A percentile compares a stretch with the other conserved stretches of the same genome.
Evolutionary conservation across 2,797 vertebrate species (phyloP).

Genomic region (Acanthopagrus latus): DNA sequence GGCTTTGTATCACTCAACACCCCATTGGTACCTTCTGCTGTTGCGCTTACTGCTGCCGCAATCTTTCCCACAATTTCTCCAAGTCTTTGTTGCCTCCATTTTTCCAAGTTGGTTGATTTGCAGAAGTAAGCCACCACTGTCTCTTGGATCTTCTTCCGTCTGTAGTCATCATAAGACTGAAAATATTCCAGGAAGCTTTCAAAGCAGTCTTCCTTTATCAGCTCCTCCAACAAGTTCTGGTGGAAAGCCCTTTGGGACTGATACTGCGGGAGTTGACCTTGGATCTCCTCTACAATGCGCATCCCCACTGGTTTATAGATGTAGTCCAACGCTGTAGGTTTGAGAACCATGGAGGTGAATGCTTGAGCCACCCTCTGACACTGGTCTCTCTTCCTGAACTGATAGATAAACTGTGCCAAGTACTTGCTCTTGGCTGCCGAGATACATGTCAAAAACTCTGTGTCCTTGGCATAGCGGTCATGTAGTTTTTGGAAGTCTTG

Average conservation of each 20-base stretch:
- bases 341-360: conserved; percentile 77
- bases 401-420: conserved; percentile 75
- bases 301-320: conserved; percentile 73
- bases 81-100: conserved; percentile 72
- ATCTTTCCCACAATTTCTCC: conserved; percentile 78
- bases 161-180: conserved; percentile 69
- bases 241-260: conserved; percentile 72
- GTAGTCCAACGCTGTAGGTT: conserved; percentile 76
- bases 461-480: conserved; percentile 73
- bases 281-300: conserved; percentile 74
- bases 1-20: conserved; percentile 65
- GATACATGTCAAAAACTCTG: conserved; percentile 62
- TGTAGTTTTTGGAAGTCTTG: conserved; percentile 81
- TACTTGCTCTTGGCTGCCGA: conserved; percentile 66
- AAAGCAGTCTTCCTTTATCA: conserved; percentile 79
- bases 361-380: conserved; percentile 74
- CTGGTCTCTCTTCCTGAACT: conserved; percentile 81
- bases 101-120: conserved; percentile 54
- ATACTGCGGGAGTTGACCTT: conserved; percentile 51
- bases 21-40: conserved; percentile 52
- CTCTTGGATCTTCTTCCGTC: conserved; percentile 71
- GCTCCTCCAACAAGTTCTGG: conserved; percentile 73
- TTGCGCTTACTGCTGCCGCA: conserved; percentile 68
- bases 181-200: conserved; percentile 78
- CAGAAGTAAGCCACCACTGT: conserved; percentile 68